Evolutionary conservation across 1,140 invertebrate species (phyloP).

Genomic region (Micrasema longulum): DNA sequence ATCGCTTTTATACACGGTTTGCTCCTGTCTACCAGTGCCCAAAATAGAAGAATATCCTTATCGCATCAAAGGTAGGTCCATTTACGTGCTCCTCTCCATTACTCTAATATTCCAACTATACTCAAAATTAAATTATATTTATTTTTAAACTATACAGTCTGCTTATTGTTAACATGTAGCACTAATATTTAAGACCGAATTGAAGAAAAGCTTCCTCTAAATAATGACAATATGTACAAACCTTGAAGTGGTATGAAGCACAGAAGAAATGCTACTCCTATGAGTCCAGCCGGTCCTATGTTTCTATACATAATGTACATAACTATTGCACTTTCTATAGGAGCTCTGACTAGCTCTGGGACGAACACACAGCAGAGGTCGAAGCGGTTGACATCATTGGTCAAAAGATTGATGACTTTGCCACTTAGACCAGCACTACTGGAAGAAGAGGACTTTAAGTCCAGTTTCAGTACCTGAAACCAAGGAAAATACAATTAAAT

Average conservation of each 20-base stretch:
- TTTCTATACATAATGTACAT: slow-evolving; percentile 81
- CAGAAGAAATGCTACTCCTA: slow-evolving; percentile 82
- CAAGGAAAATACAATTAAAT: background rate
- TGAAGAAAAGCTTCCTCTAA: too few species aligned
- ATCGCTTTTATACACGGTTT: too few species aligned
- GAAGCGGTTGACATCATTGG: slow-evolving; percentile 84
- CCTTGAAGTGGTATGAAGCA: slow-evolving; percentile 88
- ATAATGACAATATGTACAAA: slow-evolving; percentile 50
- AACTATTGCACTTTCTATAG: slow-evolving; percentile 80
- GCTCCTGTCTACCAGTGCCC: too few species aligned
- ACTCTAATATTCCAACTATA: too few species aligned
- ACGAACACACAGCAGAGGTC: slow-evolving; percentile 75
- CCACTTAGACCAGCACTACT: slow-evolving; percentile 83
- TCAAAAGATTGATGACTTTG: slow-evolving; percentile 88
- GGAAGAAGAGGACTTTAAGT: slow-evolving; percentile 66
- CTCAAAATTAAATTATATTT: too few species aligned
- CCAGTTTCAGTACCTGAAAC: slow-evolving; percentile 63
- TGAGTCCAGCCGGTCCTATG: slow-evolving; percentile 78
- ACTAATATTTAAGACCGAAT: too few species aligned
- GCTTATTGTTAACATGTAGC: too few species aligned
- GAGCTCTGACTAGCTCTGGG: slow-evolving; percentile 79
- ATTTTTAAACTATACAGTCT: too few species aligned
- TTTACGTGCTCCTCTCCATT: too few species aligned
- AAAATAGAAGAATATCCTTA: too few species aligned
- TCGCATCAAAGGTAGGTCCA: too few species aligned